Base-by-base conservation (phyloP, 2,888 invertebrate genomes). In the Dendrolimus houi region DNA sequence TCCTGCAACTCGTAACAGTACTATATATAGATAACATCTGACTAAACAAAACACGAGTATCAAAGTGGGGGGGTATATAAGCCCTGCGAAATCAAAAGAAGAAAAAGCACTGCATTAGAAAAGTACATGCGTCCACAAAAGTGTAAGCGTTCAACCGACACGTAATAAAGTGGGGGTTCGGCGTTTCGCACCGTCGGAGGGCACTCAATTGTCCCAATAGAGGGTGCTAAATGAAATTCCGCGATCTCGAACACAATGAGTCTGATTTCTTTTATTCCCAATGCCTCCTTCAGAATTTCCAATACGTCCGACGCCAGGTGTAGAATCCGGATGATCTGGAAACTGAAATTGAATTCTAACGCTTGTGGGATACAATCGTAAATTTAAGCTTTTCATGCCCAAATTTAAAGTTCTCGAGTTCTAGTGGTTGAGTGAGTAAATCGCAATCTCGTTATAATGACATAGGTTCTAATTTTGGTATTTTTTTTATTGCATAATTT, bases 161-260 rank as follows among this genome's bases (percentile, higher is more conserved):
- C 47, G 47, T 47, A 47, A 47, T 47, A 47, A 47, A 47, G 47
- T 47, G 47, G 13, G 13, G 53, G 13, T 53, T 13, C 10, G 14
- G 1, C 53, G 13, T 53, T 53, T 53, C 53, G 13, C 47, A 12
- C 47, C 47, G 47, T 52, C 47, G 47, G 47, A 47, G 47, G 47
- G 47, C 47, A 47, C 47, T 47, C 47, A 47, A 47, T 47, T 47
- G 47, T 47, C 47, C 47, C 47, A 52, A 47, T 47, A 47, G 47
- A 47, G 62, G 68, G 54, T 12, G 58, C 63, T 60, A 69, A 64
- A 69, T 69, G 63, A 69, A 69, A 69, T 69, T 69, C 69, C 66
- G 58, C 58, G 64, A 64, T 60, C 64, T 65, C 64, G 59, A 57
- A 58, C 58, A 68, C 67, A 68, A 65, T 65, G 58, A 57, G 56